Evolutionary conservation across 64 coral and sea anemone species (phyloP).

Genomic region (Porites lutea): DNA sequence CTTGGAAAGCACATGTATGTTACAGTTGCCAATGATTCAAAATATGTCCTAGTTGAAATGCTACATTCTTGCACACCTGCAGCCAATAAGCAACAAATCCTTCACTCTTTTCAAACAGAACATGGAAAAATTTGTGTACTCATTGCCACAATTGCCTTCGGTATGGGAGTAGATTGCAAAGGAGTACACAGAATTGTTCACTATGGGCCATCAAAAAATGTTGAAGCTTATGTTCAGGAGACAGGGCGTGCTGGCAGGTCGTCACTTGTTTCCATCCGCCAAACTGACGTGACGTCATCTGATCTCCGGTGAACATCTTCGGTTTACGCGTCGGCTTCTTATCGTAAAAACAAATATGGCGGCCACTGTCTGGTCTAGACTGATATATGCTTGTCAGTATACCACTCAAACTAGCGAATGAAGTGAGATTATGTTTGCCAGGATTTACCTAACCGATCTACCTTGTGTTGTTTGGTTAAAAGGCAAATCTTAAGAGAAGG

Average conservation of each 20-base stretch:
- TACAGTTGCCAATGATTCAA: neutral
- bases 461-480: too few species aligned
- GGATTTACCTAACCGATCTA: too few species aligned
- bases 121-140: slow-evolving; percentile 61
- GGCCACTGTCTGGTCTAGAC: too few species aligned
- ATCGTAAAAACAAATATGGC: too few species aligned
- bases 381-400: too few species aligned
- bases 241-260: slow-evolving; percentile 70
- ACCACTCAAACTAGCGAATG: too few species aligned
- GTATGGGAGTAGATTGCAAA: slow-evolving; percentile 82
- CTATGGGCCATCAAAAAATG: slow-evolving; percentile 74
- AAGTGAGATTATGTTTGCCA: too few species aligned
- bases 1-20: slow-evolving; percentile 54
- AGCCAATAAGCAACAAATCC: slow-evolving; percentile 68
- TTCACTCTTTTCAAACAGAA: slow-evolving; percentile 46
- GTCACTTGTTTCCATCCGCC: too few species aligned
- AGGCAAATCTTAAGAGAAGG: too few species aligned
- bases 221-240: slow-evolving; percentile 70
- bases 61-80: slow-evolving; percentile 76
- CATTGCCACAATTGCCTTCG: slow-evolving; percentile 78
- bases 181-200: slow-evolving; percentile 61
- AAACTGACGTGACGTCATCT: too few species aligned
- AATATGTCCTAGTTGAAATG: slow-evolving; percentile 70
- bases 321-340: too few species aligned
- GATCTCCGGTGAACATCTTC: too few species aligned